Base-by-base conservation (phyloP, 2,888 invertebrate species). In the Ernsta delagoae region DNA sequence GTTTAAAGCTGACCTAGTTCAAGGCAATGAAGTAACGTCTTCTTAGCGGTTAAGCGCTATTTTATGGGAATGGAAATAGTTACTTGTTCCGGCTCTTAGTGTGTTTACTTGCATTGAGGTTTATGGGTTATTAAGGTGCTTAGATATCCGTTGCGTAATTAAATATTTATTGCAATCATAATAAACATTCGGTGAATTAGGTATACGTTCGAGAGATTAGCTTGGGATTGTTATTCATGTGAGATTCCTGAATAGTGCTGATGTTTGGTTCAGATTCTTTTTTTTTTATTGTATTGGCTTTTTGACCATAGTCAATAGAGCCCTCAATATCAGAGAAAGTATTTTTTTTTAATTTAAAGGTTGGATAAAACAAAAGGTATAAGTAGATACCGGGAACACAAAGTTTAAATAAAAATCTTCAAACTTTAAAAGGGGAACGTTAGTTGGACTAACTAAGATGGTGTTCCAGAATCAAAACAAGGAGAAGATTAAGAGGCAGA, bases 41-140 rank as follows among this genome's bases (percentile, higher is more conserved):
- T 48, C 48, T 45, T 16, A 60, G 50, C 16, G 50, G 60, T 61
- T 61, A 50, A 61, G 61, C 61, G 48, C 50, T 43, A 48, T 61
- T 61, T 61, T 50, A 61, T 61, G 61, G 61, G 60, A n/a, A 12
- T n/a, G 34, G 48, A 43, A 45, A 48, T 60, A 11, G 24, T n/a
- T 45, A 24, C 5, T 48, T 11, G 61, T 48, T 50, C 48, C 48
- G 48, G 61, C 5, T 50, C 6, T n/a, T 4, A 61, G 8, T 24
- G 24, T 39, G 43, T 8, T 16, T 45, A 24, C 36, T 12, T 11
- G 12, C 48, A 5, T 54, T 60, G 12, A 24, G 9, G 12, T 61
- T 61, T n/a, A 43, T 11, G n/a, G 34, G 16, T 50, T 61, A 50
- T 61, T 61, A 34, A 50, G 24, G 24, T 24, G 24, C 61, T 48